Evolutionary conservation across 1,140 invertebrate species (phyloP), one percentile per base, ranked within the genome.

Genomic region (Antheraea pernyi): DNA sequence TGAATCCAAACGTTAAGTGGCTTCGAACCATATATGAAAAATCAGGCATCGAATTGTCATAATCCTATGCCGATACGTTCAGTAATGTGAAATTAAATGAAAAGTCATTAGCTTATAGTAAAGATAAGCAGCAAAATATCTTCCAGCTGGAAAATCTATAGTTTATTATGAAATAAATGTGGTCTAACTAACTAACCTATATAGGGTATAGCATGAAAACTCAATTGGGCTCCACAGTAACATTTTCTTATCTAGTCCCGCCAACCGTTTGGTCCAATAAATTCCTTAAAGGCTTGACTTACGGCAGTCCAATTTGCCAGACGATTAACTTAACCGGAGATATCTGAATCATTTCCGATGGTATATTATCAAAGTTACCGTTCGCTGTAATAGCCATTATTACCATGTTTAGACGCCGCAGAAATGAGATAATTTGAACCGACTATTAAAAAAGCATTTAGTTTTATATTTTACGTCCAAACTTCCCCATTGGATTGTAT

Each of bases 201-300:
- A 53, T 53, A 53, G 46, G 46, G 11, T 53, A 53, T 10, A 53
- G 16, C 46, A 53, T 53, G 46, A 53, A 53, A 53, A 53, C 46
- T 53, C 13, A 53, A 53, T 53, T 53, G 46, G 11, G 16, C 5
- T n/a, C 46, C 16, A 53, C 13, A 53, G 13, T 53, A 53, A 53
- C 46, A 53, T 53, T 53, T 53, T 53, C 46, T 53, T 60, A 60
- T 60, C 59, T 60, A 60, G 59, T 22, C 16, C 46, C 46, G 19
- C 59, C 19, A 60, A 30, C 19, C 59, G 19, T 22, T 60, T 60
- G 7, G 59, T 22, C 59, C 59, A 60, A 60, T 60, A 60, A 60
- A 60, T 60, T 30, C 59, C 19, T 60, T 22, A 60, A 60, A 60
- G 59, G 59, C 59, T 60, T 60, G 59, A 60, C 59, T 60, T 60